Evolutionary conservation across 1,140 invertebrate genomes (phyloP).

Genomic region (Euwallacea similis): DNA sequence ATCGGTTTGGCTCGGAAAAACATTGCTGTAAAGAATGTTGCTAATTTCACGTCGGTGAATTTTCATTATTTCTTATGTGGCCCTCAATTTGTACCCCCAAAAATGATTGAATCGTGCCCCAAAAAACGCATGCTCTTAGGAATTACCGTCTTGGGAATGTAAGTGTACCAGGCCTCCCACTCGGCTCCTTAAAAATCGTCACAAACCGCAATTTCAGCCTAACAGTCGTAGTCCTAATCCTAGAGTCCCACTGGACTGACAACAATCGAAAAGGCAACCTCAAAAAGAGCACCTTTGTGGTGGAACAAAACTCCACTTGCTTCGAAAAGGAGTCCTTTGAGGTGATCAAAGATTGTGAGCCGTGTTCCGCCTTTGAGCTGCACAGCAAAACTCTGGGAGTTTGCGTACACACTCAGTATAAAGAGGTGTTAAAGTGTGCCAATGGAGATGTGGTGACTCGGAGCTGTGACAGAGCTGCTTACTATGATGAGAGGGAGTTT

Average conservation of each 20-base stretch:
- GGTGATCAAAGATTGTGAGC: slow-evolving; percentile 74
- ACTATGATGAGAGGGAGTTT: slow-evolving; percentile 75
- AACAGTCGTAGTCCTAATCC: slow-evolving; percentile 74
- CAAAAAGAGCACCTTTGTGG: slow-evolving; percentile 61
- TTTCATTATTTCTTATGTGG: too few relatives aligned
- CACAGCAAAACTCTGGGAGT: slow-evolving; percentile 69
- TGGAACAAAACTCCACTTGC: slow-evolving; percentile 76
- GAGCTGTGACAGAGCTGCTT: slow-evolving; percentile 69
- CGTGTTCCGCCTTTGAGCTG: slow-evolving; percentile 76
- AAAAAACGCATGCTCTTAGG: slow-evolving; percentile 69
- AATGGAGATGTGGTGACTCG: slow-evolving; percentile 70
- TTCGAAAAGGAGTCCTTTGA: slow-evolving; percentile 69
- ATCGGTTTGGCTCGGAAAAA: too few relatives aligned
- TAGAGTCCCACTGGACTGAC: slow-evolving; percentile 74
- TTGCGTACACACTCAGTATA: slow-evolving; percentile 71
- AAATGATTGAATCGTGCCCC: slow-evolving; percentile 70
- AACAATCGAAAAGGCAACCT: slow-evolving; percentile 39
- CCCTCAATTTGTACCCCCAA: slow-evolving; percentile 14
- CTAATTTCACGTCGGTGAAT: too few relatives aligned
- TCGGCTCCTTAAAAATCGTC: background rate
- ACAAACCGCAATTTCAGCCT: slow-evolving; percentile 60
- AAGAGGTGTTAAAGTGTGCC: slow-evolving; percentile 69
- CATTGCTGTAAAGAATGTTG: too few relatives aligned
- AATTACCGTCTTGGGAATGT: slow-evolving; percentile 64
- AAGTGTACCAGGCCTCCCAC: slow-evolving; percentile 47